Evolutionary conservation across 2,797 vertebrate genomes (phyloP).

Genomic region (Urosaurus nigricauda): DNA sequence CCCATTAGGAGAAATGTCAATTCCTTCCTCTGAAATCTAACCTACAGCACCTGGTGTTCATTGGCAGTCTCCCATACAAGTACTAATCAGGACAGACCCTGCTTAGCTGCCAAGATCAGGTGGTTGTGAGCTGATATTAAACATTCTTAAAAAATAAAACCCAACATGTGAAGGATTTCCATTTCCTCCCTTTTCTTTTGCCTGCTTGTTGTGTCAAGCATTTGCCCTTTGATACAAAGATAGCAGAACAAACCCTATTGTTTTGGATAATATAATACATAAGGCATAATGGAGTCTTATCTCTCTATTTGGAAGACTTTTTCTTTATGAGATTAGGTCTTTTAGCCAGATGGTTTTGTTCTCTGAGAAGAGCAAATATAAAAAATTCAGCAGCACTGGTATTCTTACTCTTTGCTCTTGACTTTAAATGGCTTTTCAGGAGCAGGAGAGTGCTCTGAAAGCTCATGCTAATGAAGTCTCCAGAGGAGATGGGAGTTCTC

Average conservation of each 20-base stretch:
- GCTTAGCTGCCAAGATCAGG: no score
- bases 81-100: no score
- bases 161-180: slow-evolving; percentile 4
- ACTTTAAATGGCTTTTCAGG: slow-evolving; percentile 52
- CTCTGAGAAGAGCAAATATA: slow-evolving; percentile 45
- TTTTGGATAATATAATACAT: slow-evolving; percentile 34
- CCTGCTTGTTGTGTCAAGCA: slow-evolving; percentile 29
- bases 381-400: slow-evolving; percentile 40
- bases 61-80: no score
- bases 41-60: no score
- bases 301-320: slow-evolving; percentile 18
- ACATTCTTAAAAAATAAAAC: slow-evolving; percentile 36
- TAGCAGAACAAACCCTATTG: neutral
- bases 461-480: slow-evolving; percentile 49
- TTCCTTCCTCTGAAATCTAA: no score
- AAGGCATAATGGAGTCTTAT: neutral
- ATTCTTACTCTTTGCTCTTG: slow-evolving; percentile 51
- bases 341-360: slow-evolving; percentile 28
- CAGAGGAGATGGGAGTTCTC: slow-evolving; percentile 50
- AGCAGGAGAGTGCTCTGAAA: slow-evolving; percentile 53
- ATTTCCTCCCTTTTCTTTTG: slow-evolving; percentile 36
- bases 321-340: neutral
- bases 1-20: no score
- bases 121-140: neutral
- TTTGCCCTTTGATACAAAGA: slow-evolving; percentile 52